Evolutionary conservation across 53 echinoderm and acorn worm species (phyloP).

Genomic region (Pentamera pediparva): DNA sequence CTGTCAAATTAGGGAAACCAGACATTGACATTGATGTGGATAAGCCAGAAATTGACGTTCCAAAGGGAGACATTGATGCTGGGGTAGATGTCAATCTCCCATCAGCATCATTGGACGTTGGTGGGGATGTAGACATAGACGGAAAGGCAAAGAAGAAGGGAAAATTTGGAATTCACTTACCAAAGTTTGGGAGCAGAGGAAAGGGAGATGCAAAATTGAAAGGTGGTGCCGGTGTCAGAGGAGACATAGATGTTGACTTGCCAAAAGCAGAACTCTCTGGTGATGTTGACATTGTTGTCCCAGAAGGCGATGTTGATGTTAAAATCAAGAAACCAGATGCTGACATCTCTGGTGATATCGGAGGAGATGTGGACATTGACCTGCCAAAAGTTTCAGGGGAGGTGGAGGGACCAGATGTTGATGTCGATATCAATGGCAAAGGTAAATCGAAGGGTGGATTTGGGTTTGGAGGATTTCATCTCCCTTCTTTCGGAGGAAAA

Average conservation of each 20-base stretch:
- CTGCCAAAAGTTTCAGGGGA: conserved; percentile 35
- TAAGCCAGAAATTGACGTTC: conserved; percentile 24
- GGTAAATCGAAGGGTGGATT: conserved; percentile 15
- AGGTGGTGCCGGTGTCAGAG: conserved; percentile 35
- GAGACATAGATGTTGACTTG: conserved; percentile 38
- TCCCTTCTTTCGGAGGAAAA: conserved; percentile 4
- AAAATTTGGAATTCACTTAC: conserved; percentile 28
- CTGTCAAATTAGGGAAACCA: conserved; percentile 38
- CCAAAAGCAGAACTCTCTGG: conserved; percentile 38
- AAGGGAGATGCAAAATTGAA: conserved; percentile 42
- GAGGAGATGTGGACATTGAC: conserved; percentile 14
- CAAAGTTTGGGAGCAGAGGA: conserved; percentile 43
- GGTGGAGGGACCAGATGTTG: conserved; percentile 30
- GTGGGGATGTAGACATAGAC: conserved; percentile 31
- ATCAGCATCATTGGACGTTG: neutral
- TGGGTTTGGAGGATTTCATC: neutral
- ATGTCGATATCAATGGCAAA: conserved; percentile 30
- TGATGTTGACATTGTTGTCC: conserved; percentile 24
- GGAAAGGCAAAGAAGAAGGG: conserved; percentile 44
- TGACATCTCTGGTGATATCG: conserved; percentile 12
- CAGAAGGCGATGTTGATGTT: conserved; percentile 20
- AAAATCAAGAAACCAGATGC: conserved; percentile 31
- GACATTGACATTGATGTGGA: conserved; percentile 31
- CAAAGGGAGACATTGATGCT: conserved; percentile 36
- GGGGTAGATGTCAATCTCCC: neutral